Evolutionary conservation across 2,113 vertebrate species (phyloP).

Genomic region (Zosterops borbonicus): DNA sequence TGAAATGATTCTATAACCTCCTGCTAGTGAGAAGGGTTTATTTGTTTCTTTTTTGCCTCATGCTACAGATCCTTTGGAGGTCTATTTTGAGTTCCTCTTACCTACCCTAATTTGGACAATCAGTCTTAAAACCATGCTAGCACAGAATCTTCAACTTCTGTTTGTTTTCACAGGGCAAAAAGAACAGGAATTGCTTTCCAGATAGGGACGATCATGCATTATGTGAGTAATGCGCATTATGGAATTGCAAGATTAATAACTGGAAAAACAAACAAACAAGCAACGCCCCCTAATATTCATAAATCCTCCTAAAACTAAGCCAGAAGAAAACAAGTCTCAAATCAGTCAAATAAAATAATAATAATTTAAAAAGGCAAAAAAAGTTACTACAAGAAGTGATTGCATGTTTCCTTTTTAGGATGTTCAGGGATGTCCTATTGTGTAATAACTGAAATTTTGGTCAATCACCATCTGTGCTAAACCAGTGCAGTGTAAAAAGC

Average conservation of each 20-base stretch:
- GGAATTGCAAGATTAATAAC: not conserved
- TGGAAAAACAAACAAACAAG: not conserved
- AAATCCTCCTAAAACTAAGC: not conserved
- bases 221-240: accelerated
- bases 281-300: not conserved
- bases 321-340: not conserved
- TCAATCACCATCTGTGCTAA: not conserved
- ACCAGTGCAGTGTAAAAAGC: not conserved
- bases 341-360: not conserved
- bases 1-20: not conserved
- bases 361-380: not conserved
- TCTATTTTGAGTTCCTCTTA: not conserved
- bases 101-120: not conserved
- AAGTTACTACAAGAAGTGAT: not conserved
- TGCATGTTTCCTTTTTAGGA: not conserved
- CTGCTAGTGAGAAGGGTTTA: not conserved
- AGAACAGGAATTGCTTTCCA: not conserved
- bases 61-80: not conserved
- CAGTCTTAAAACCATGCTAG: not conserved
- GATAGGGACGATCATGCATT: not conserved
- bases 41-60: not conserved
- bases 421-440: not conserved
- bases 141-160: not conserved
- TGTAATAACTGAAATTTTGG: not conserved
- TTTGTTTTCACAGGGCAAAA: not conserved